A percentile compares a stretch with the other conserved stretches of the same genome.
Conservation (phyloP, 2,113 vertebrate species). For the Lycocorax pyrrhopterus region DNA sequence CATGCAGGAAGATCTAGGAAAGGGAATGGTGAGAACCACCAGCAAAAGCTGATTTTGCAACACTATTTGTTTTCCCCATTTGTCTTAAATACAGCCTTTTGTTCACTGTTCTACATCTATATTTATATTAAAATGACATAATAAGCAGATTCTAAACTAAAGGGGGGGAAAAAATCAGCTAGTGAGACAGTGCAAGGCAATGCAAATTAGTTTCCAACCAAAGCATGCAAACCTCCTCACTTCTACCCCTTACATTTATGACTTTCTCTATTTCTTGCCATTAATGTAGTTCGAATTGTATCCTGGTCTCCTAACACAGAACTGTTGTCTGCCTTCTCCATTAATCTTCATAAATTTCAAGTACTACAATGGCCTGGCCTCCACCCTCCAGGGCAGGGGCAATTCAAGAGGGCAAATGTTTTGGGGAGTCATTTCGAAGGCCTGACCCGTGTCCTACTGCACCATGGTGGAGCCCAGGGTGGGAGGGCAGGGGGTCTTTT, state of each 20-base stretch:
- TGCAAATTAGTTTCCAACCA: neutral
- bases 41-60: neutral
- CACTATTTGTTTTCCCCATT: neutral
- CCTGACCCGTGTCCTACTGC: neutral
- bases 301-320: conserved; percentile 11
- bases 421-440: neutral
- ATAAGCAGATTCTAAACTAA: neutral
- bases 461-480: neutral
- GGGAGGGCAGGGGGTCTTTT: neutral
- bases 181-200: neutral
- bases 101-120: neutral
- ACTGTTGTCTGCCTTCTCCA: conserved; percentile 22
- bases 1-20: neutral
- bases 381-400: neutral
- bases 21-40: neutral
- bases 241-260: neutral
- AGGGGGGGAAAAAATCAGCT: neutral
- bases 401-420: conserved; percentile 13
- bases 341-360: conserved; percentile 56
- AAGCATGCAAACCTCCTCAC: neutral
- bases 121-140: neutral
- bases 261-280: conserved; percentile 8
- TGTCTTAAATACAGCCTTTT: neutral
- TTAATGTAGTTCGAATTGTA: conserved; percentile 22
- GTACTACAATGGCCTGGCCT: conserved; percentile 26